Percentiles rank a stretch among this genome's conserved stretches.
phyloP scores from a whole-genome alignment of 1,140 invertebrate genomes.

The Chionoecetes opilio region DNA sequence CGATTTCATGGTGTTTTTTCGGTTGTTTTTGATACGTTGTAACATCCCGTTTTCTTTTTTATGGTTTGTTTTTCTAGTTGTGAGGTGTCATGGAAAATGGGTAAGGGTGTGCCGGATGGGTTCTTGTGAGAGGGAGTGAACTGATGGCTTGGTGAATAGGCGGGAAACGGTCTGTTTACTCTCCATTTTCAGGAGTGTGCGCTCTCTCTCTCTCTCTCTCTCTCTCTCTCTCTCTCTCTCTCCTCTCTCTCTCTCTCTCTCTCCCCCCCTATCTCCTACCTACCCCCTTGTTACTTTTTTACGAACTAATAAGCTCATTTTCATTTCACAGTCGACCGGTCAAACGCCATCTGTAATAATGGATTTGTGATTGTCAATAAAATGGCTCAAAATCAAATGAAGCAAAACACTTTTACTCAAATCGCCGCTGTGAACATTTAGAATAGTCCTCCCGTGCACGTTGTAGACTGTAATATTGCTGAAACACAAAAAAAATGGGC shows the following conservation, averaged over 20 bases:
- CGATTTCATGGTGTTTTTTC: neutral
- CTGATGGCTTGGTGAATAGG: neutral
- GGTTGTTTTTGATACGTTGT: neutral
- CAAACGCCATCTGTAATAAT: too few species aligned
- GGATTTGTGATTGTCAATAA: too few species aligned
- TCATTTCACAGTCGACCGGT: too few species aligned
- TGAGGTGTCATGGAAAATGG: slow-evolving; percentile 2
- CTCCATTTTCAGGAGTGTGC: neutral
- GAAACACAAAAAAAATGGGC: too few species aligned
- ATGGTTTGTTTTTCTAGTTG: neutral
- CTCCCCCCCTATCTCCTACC: neutral
- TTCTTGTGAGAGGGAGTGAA: neutral
- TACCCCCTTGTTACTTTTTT: neutral
- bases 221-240: neutral
- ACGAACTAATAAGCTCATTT: neutral
- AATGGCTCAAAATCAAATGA: too few species aligned
- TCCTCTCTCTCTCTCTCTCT: neutral
- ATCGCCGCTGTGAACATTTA: too few species aligned
- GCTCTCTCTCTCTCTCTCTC: neutral
- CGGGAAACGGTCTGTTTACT: neutral
- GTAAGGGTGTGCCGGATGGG: neutral
- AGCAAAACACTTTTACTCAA: too few species aligned
- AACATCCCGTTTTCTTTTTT: neutral
- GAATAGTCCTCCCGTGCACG: too few species aligned
- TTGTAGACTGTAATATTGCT: too few species aligned